Base-by-base conservation (phyloP, 92 coral and sea anemone genomes). In the Nematostella vectensis region DNA sequence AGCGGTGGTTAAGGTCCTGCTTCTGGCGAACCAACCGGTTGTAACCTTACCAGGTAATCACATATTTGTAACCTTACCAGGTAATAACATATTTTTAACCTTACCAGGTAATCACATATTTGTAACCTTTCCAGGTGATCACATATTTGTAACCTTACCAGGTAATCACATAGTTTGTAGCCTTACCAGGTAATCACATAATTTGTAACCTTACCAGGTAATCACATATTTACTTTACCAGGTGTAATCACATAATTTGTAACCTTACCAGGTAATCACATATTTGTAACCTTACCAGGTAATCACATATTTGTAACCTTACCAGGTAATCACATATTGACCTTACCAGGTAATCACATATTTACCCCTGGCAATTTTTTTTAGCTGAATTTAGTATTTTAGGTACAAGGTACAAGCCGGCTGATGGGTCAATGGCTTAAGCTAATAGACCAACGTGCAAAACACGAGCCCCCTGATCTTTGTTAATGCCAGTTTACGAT, bases 21-120 rank as follows among this genome's bases (percentile, higher is more conserved):
- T 77, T 24, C 59, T 50, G n/a, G 80, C 74, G 21, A 72, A 70
- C 48, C 68, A 74, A 26, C 83, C 94, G 10, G 83, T 89, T 17
- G 81, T 89, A 25, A 53, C 65, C 31, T 72, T 78, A 55, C 72
- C 72, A 55, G 72, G 72, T 66, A 47, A 28, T 43, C 17, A 3
- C 25, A 16, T n/a, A 17, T 19, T 4, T 40, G 30, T 54, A 11
- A 50, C 63, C 29, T 75, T 77, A 54, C 70, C 70, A 53, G 70
- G 70, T 64, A 40, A 39, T 33, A 15, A 4, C 23, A 12, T 21
- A 15, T n/a, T 25, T 31, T 19, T 54, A 11, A 50, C 63, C 29
- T 75, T 77, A 54, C 70, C 70, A 53, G 70, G 70, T 64, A 40
- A 39, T 33, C n/a, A 4, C 23, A 12, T 21, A 15, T n/a, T 25